Evolutionary conservation across 2,888 invertebrate species (phyloP).

Genomic region (Dermolepida albohirtum): DNA sequence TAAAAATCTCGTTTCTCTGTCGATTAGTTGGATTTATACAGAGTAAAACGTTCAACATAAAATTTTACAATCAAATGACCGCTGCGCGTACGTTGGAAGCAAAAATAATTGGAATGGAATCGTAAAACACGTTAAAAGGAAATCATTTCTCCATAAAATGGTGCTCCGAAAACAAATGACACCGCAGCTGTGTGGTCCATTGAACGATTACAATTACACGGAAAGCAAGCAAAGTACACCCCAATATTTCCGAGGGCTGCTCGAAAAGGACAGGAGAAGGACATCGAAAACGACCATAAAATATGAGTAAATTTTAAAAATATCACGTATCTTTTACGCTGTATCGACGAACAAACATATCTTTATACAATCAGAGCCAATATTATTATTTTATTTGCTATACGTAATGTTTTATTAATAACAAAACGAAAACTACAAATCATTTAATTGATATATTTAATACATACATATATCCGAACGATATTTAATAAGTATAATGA

Average conservation of each 20-base stretch:
- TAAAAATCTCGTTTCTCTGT: background rate
- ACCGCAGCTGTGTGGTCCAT: constrained; percentile 57
- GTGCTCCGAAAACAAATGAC: constrained; percentile 43
- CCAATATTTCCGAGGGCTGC: constrained; percentile 33
- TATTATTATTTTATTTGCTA: too few species aligned
- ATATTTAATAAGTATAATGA: too few species aligned
- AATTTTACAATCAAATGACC: constrained; percentile 20
- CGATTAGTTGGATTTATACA: constrained; percentile 4
- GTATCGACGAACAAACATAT: constrained; percentile 9
- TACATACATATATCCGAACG: too few species aligned
- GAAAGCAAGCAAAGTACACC: constrained; percentile 43
- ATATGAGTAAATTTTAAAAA: constrained; percentile 33
- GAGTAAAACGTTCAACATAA: constrained; percentile 2
- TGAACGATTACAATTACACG: constrained; percentile 57
- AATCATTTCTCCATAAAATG: constrained; percentile 42
- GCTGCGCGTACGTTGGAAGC: constrained; percentile 7
- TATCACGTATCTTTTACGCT: constrained; percentile 36
- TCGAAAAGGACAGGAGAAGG: constrained; percentile 27
- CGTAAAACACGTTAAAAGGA: constrained; percentile 39
- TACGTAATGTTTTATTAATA: too few species aligned
- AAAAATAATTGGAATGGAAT: constrained; percentile 35
- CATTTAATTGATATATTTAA: too few species aligned
- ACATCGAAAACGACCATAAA: constrained; percentile 35
- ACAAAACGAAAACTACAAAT: too few species aligned
- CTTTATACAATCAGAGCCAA: background rate